Evolutionary conservation across 1,140 invertebrate species (phyloP).

Genomic region (Ips typographus): DNA sequence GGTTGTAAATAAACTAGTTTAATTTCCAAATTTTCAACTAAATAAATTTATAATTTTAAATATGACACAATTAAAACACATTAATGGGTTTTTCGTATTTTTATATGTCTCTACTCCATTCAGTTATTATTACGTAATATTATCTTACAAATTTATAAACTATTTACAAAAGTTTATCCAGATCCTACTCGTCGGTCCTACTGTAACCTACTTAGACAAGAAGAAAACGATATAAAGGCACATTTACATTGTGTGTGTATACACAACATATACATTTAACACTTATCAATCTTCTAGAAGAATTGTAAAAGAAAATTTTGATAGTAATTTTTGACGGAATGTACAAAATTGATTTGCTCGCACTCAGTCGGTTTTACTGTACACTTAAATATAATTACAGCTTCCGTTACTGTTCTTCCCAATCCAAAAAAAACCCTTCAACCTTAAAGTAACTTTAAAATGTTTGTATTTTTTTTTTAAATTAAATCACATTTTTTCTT

Average conservation of each 20-base stretch:
- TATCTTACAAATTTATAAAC: conserved; percentile 28
- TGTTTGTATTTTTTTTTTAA: conserved; percentile 22
- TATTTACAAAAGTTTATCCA: conserved; percentile 16
- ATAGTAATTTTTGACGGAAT: neutral
- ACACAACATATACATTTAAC: conserved; percentile 15
- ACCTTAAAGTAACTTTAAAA: neutral
- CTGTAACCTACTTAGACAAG: neutral
- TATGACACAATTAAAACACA: too few species aligned
- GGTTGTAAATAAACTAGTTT: too few species aligned
- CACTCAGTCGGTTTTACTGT: neutral
- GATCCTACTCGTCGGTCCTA: too few species aligned
- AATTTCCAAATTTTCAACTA: too few species aligned
- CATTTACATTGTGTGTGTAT: conserved; percentile 21
- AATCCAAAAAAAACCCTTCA: neutral
- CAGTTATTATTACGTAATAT: conserved; percentile 10
- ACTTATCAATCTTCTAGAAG: neutral
- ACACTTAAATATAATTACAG: neutral
- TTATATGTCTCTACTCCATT: conserved; percentile 21
- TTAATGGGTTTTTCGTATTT: neutral
- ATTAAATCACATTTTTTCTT: conserved; percentile 31
- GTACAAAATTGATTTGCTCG: neutral
- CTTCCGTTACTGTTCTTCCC: neutral
- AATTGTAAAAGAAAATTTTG: neutral
- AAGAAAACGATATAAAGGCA: conserved; percentile 30
- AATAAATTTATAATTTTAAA: too few species aligned